Conservation (phyloP, 1,140 invertebrate species). For the Maconellicoccus hirsutus region DNA sequence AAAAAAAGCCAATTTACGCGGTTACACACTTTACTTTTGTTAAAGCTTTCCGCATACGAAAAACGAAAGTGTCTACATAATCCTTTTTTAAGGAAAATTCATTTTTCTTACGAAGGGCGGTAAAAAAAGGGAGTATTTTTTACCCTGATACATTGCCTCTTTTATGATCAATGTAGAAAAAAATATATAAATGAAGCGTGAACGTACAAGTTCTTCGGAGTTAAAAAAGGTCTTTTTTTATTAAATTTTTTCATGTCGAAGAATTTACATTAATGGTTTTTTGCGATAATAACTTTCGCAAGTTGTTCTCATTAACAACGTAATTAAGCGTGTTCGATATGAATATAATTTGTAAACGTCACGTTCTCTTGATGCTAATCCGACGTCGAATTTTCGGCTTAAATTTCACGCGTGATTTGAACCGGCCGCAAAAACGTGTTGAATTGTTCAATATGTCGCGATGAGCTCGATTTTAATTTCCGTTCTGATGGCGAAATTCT, state of each 20-base stretch:
- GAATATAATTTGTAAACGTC: neutral
- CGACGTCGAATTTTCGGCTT: neutral
- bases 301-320: neutral
- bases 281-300: too few species aligned
- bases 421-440: neutral
- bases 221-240: neutral
- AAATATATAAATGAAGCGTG: neutral
- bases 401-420: constrained; percentile 4
- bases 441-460: neutral
- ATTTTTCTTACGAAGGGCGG: neutral
- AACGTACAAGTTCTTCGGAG: neutral
- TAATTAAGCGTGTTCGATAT: neutral
- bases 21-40: constrained; percentile 6
- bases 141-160: neutral
- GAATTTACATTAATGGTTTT: neutral
- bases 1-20: constrained; percentile 1
- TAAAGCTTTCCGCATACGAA: neutral
- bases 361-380: neutral
- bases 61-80: neutral
- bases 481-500: too few species aligned
- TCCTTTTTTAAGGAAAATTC: neutral
- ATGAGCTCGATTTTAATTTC: too few species aligned
- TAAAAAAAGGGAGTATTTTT: too few species aligned
- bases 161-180: neutral
- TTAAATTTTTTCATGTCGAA: neutral